Conservation (phyloP, 2,113 vertebrate genomes). For the Indicator indicator region DNA sequence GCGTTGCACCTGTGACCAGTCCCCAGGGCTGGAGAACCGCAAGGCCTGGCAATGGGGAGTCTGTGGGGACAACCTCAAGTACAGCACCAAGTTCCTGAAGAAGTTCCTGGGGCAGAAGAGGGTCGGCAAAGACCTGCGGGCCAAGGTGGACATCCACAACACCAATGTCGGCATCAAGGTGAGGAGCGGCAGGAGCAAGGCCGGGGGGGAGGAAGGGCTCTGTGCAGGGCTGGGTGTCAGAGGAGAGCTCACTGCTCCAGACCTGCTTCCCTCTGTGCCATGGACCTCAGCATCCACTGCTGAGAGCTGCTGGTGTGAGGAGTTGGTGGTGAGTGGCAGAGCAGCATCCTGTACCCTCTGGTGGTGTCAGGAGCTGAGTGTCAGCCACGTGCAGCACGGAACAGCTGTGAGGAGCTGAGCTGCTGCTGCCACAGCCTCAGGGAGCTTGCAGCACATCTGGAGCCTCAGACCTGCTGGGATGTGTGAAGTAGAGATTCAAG, state of each 20-base stretch:
- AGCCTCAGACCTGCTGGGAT: background rate
- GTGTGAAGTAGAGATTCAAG: background rate
- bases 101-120: conserved; percentile 93
- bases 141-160: conserved; percentile 93
- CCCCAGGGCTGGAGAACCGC: conserved; percentile 92
- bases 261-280: background rate
- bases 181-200: conserved; percentile 8
- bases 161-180: conserved; percentile 95
- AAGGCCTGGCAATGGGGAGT: conserved; percentile 99
- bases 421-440: background rate
- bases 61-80: conserved; percentile 97
- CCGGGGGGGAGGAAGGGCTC: background rate
- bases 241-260: background rate
- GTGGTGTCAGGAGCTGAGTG: background rate
- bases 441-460: background rate
- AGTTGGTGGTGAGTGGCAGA: background rate
- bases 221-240: background rate
- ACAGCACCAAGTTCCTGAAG: conserved; percentile 96
- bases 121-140: conserved; percentile 93
- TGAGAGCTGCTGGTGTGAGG: background rate
- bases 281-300: no score
- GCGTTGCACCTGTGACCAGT: conserved; percentile 96
- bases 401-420: background rate
- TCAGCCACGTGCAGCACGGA: background rate
- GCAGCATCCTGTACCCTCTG: background rate